Evolutionary conservation across 92 coral and sea anemone species (phyloP), one percentile per base, ranked within the genome.

Genomic region (Montipora capitata): DNA sequence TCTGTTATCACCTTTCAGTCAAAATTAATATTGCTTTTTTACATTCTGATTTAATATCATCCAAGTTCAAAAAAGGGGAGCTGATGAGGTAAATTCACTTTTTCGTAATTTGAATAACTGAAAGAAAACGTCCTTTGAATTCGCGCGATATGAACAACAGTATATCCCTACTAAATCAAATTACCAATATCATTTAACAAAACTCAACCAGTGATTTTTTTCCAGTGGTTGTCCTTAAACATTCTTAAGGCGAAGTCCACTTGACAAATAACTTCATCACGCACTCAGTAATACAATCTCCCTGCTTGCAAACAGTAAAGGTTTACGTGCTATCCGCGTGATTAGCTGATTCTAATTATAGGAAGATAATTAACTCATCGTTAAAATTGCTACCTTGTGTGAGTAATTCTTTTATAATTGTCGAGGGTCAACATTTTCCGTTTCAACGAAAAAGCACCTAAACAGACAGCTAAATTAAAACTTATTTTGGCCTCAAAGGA

Each of bases 341-440:
- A 15, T 7, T 54, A 3, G 14, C 3, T 12, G 10, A 6, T 54
- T 10, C 61, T 8, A 8, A 54, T 54, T 54, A 54, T 12, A 3
- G 12, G 35, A 27, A 12, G 61, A 3, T 12, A 9, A 54, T 54
- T 54, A 54, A 54, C 61, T 9, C 61, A 54, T 13, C 61, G 10
- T 12, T 11, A 3, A 7, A 54, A 7, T 12, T 8, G 16, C 61
- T 54, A 54, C 10, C 3, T 54, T 54, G 15, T 13, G 3, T 54
- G 3, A 12, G 12, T 54, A 68, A 81, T 81, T 69, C 38, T 62
- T 56, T 13, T 44, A 45, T 78, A 78, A 78, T 78, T 27, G 35
- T 27, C 38, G 41, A 52, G 52, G 63, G 76, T 81, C 76, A 68
- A 69, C 56, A 67, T 63, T 76, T 49, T 20, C 57, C 49, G 41